phyloP scores from a whole-genome alignment of 2,113 vertebrate species.

The Amblyornis subalaris region DNA sequence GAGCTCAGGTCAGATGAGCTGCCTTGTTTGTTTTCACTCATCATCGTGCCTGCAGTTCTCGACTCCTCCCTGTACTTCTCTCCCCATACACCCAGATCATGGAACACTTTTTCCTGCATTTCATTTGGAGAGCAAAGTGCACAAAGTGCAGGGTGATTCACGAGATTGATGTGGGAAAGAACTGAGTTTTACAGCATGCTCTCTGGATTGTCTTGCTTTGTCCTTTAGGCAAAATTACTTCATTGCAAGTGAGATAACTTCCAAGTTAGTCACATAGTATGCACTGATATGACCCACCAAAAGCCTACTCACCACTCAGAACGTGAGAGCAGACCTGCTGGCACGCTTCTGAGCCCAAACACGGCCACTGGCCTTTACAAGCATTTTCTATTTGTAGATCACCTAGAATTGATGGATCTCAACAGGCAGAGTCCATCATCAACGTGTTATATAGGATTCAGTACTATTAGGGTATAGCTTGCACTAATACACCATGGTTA shows the following conservation, averaged over 20 bases:
- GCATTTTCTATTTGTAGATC: not conserved
- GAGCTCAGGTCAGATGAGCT: not conserved
- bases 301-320: not conserved
- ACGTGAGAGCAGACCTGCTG: not conserved
- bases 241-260: not conserved
- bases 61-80: not conserved
- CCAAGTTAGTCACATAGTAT: not conserved
- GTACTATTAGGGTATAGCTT: not conserved
- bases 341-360: not conserved
- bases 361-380: not conserved
- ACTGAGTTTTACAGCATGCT: not conserved
- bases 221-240: conserved; percentile 19
- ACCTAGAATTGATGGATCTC: not conserved
- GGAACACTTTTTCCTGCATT: not conserved
- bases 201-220: not conserved
- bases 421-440: not conserved
- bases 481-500: not conserved
- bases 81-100: not conserved
- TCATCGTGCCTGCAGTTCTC: not conserved
- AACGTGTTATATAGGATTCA: not conserved
- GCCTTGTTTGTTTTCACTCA: not conserved
- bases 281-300: not conserved
- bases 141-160: not conserved
- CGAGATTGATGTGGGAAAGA: not conserved
- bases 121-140: not conserved